Conservation (phyloP, 2,888 invertebrate genomes). For the Diogma glabrata region DNA sequence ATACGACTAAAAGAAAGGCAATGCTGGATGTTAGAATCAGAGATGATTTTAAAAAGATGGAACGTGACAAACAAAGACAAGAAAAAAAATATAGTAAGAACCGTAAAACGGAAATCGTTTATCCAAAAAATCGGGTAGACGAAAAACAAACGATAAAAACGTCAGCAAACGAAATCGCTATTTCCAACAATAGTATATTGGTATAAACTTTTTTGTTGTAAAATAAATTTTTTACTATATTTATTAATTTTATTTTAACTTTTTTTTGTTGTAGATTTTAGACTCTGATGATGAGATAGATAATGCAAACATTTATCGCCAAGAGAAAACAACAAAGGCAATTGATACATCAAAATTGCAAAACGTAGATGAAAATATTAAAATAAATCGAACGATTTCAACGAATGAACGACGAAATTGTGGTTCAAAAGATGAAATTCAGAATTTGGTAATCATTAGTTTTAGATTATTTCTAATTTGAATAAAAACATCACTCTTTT, state of each 20-base stretch:
- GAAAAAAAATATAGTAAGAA: slow-evolving; percentile 65
- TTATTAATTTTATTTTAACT: neutral
- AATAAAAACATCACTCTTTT: neutral
- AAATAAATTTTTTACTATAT: neutral
- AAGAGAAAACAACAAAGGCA: slow-evolving; percentile 22
- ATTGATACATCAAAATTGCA: no score
- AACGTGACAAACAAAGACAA: slow-evolving; percentile 79
- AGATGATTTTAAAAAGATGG: no score
- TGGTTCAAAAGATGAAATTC: slow-evolving; percentile 8
- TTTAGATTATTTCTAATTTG: neutral
- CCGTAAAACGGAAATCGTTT: slow-evolving; percentile 47
- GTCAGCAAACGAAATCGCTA: slow-evolving; percentile 10
- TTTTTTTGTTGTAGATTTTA: neutral
- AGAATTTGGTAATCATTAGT: slow-evolving; percentile 10
- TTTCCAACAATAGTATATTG: slow-evolving; percentile 11
- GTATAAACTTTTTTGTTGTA: neutral
- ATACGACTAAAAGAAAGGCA: no score
- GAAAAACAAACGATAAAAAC: slow-evolving; percentile 41
- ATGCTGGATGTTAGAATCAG: no score
- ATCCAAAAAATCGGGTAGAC: slow-evolving; percentile 38
- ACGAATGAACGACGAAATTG: slow-evolving; percentile 17
- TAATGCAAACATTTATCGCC: no score
- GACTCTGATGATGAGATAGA: slow-evolving; percentile 11
- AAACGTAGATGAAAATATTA: neutral
- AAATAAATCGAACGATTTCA: no score